phyloP scores from a whole-genome alignment of 92 coral and sea anemone species.

The Heliopora coerulea region DNA sequence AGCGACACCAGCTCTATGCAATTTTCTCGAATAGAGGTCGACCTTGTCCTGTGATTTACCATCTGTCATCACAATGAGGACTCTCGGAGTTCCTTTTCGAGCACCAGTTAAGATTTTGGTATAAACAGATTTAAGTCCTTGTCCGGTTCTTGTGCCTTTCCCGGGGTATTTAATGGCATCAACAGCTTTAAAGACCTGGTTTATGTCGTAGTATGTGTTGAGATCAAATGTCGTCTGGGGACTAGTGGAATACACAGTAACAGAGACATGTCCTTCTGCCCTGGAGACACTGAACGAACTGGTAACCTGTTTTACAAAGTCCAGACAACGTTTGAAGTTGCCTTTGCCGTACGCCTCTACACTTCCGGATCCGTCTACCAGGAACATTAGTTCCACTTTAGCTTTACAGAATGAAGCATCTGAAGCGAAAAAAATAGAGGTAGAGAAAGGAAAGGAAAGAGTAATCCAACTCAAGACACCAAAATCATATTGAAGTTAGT shows the following conservation, averaged over 20 bases:
- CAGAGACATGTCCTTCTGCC: slow-evolving; percentile 74
- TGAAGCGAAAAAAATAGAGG: not conserved
- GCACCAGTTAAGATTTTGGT: slow-evolving; percentile 54
- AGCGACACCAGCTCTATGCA: not conserved
- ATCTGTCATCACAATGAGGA: slow-evolving; percentile 55
- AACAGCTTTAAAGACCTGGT: slow-evolving; percentile 61
- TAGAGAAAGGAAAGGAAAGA: too few species aligned
- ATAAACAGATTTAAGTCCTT: slow-evolving; percentile 61
- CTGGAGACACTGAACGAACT: slow-evolving; percentile 66
- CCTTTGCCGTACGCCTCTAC: slow-evolving; percentile 82
- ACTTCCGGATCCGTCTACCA: slow-evolving; percentile 95
- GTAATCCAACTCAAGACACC: too few species aligned
- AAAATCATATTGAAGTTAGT: too few species aligned
- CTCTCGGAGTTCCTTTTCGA: slow-evolving; percentile 58
- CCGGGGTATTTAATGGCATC: slow-evolving; percentile 67
- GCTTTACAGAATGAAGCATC: slow-evolving; percentile 57
- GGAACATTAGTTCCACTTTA: slow-evolving; percentile 71
- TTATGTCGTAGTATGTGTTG: slow-evolving; percentile 62
- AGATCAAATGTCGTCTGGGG: slow-evolving; percentile 66
- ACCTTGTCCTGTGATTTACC: not conserved
- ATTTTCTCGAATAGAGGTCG: not conserved
- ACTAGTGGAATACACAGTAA: slow-evolving; percentile 68
- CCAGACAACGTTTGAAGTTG: slow-evolving; percentile 72
- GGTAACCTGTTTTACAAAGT: slow-evolving; percentile 70
- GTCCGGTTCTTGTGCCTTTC: slow-evolving; percentile 85